A percentile compares a stretch with the other conserved stretches of the same genome.
These are phyloP conservation scores for Leptarthrus brevirostris DNA, from an alignment of 2,888 invertebrate genomes.

Conservation along the genomic window DNA sequence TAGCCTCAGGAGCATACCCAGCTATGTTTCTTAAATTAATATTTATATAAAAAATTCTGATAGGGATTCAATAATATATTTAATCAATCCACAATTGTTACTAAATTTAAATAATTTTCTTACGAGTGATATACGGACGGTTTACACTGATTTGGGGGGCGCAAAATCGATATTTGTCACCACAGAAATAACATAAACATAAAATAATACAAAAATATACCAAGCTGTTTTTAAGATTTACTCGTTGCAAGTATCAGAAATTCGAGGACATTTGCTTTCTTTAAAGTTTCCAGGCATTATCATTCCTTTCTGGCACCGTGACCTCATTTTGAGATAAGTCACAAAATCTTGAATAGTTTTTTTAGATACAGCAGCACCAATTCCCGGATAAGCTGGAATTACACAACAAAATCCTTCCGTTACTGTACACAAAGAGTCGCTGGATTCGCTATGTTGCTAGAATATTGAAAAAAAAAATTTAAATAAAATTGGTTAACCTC, in stretches of 20 bases:
- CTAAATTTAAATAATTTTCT: no score
- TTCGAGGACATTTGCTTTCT: slow-evolving; percentile 57
- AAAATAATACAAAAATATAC: neutral
- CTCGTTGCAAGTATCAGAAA: slow-evolving; percentile 54
- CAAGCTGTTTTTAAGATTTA: no score
- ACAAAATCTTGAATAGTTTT: slow-evolving; percentile 69
- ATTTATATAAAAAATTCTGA: no score
- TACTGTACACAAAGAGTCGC: neutral
- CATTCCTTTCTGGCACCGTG: slow-evolving; percentile 57
- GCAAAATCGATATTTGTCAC: no score
- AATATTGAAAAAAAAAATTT: neutral
- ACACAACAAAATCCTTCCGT: slow-evolving; percentile 55
- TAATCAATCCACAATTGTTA: no score
- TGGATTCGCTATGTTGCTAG: neutral
- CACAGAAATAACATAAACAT: neutral
- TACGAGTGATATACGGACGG: no score
- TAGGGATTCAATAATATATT: no score
- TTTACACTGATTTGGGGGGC: no score
- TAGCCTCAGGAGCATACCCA: no score
- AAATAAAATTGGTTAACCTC: no score
- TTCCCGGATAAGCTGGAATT: slow-evolving; percentile 72
- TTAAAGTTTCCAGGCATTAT: slow-evolving; percentile 56
- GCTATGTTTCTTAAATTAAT: no score
- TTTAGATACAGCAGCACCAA: slow-evolving; percentile 70
- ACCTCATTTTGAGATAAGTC: slow-evolving; percentile 64